phyloP scores from a whole-genome alignment of 2,888 invertebrate genomes.

The Cephonodes hylas region DNA sequence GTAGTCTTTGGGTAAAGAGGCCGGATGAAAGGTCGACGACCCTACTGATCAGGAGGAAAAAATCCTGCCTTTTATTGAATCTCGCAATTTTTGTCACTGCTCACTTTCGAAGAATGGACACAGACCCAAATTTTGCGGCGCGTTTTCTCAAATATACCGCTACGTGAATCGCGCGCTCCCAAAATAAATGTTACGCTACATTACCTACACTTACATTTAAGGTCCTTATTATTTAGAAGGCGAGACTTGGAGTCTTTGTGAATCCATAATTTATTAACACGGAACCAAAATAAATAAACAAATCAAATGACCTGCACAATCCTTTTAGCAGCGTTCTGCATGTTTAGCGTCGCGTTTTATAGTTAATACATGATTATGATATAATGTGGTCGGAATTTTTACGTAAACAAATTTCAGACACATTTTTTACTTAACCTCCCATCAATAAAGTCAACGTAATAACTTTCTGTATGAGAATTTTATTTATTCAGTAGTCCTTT shows the following conservation, averaged over 20 bases:
- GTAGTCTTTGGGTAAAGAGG: conserved; percentile 21
- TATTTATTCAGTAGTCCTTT: background rate
- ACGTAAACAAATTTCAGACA: background rate
- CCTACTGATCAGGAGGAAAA: conserved; percentile 47
- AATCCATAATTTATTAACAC: conserved; percentile 1
- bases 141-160: conserved; percentile 56
- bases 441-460: background rate
- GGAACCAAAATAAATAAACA: background rate
- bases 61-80: conserved; percentile 51
- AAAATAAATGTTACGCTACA: conserved; percentile 57
- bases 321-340: background rate
- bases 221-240: conserved; percentile 20
- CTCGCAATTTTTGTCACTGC: conserved; percentile 54
- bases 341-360: background rate
- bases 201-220: conserved; percentile 31
- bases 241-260: background rate
- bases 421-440: background rate
- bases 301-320: background rate
- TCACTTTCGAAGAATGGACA: conserved; percentile 57
- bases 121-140: conserved; percentile 36
- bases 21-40: conserved; percentile 46
- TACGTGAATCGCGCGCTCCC: conserved; percentile 46
- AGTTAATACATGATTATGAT: background rate
- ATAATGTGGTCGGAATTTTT: background rate
- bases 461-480: background rate